phyloP scores from a whole-genome alignment of 1,140 invertebrate species.

The Philotrypesis tridentata region DNA sequence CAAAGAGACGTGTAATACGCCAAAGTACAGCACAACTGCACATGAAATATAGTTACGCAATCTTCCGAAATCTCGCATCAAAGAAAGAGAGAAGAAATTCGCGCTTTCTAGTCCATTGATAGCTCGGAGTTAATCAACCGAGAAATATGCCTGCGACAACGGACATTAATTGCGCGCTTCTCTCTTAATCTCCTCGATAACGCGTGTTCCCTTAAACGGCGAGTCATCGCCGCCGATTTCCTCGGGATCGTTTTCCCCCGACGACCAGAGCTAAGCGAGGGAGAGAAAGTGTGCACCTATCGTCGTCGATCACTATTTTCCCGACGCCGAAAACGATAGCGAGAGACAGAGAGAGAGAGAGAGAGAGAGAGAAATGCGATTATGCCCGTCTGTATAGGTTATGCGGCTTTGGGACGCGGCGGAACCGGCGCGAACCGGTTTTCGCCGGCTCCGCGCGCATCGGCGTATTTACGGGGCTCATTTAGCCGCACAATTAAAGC shows the following conservation, averaged over 20 bases:
- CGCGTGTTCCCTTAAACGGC: no score
- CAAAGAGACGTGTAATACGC: no score
- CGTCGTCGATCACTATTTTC: no score
- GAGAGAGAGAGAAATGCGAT: conserved; percentile 2
- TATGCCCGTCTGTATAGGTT: neutral
- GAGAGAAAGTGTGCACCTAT: neutral
- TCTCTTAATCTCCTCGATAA: no score
- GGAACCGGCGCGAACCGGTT: conserved; percentile 16
- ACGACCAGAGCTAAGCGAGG: no score
- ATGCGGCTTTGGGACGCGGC: neutral
- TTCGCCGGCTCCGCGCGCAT: neutral
- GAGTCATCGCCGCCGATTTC: neutral
- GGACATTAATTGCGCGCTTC: neutral
- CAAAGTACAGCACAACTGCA: no score
- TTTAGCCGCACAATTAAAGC: neutral
- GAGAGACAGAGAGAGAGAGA: neutral
- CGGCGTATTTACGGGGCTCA: no score
- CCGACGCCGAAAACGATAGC: neutral
- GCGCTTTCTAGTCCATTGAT: neutral
- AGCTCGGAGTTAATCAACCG: neutral
- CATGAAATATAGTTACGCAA: no score
- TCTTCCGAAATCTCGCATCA: neutral
- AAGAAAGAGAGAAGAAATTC: no score
- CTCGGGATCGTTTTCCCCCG: neutral
- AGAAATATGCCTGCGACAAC: neutral